Evolutionary conservation across 2,888 invertebrate genomes (phyloP).

Genomic region (Lamproptera curius): DNA sequence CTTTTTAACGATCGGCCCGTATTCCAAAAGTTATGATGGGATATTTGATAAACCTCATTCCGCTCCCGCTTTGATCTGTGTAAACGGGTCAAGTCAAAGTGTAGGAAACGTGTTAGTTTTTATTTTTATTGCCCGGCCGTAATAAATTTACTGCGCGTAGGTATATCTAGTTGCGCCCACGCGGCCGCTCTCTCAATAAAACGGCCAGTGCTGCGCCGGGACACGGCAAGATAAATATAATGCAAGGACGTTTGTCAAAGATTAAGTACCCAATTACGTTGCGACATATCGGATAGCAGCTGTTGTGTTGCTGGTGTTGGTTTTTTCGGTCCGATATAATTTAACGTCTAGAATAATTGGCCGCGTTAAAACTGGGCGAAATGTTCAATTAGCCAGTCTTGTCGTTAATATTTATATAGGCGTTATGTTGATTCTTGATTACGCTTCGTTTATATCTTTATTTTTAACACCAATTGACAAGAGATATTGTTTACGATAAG

Average conservation of each 20-base stretch:
- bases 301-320: slow-evolving; percentile 13
- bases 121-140: slow-evolving; percentile 67
- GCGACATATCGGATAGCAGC: slow-evolving; percentile 17
- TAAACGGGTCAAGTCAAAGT: slow-evolving; percentile 73
- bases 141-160: slow-evolving; percentile 69
- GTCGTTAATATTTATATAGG: no score
- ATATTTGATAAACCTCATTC: slow-evolving; percentile 68
- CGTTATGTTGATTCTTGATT: no score
- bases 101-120: slow-evolving; percentile 72
- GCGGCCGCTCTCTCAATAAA: slow-evolving; percentile 54
- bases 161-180: slow-evolving; percentile 59
- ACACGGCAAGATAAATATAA: slow-evolving; percentile 52
- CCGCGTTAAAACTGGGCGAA: not conserved
- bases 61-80: slow-evolving; percentile 68
- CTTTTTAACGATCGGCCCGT: slow-evolving; percentile 20
- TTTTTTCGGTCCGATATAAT: slow-evolving; percentile 1
- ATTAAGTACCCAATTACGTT: slow-evolving; percentile 24
- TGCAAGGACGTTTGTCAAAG: slow-evolving; percentile 34
- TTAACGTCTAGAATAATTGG: slow-evolving; percentile 1
- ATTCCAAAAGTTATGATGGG: slow-evolving; percentile 38
- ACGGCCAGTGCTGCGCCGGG: slow-evolving; percentile 45
- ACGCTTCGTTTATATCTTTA: no score
- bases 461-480: no score
- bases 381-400: not conserved
- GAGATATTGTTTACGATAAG: no score